These are phyloP conservation scores for Fabriciana adippe DNA, from an alignment of 2,888 invertebrate species.

Conservation along the genomic window DNA sequence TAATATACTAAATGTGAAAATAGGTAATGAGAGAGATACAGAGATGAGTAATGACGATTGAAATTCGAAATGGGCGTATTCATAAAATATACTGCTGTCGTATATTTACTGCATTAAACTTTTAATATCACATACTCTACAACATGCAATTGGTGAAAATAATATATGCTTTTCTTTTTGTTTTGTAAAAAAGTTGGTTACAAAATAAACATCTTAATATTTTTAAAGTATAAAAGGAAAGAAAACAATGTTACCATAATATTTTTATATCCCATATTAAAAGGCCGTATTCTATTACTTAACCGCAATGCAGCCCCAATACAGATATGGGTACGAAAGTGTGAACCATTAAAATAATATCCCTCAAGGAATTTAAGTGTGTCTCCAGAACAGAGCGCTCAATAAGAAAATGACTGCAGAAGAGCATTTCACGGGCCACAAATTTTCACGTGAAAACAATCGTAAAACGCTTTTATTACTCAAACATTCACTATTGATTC, in stretches of 20 bases:
- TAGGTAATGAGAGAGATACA: too few relatives aligned
- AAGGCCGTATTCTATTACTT: conserved; percentile 21
- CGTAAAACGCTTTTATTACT: conserved; percentile 80
- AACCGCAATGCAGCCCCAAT: conserved; percentile 24
- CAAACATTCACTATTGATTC: conserved; percentile 81
- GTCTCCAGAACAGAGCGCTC: conserved; percentile 59
- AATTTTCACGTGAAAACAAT: conserved; percentile 80
- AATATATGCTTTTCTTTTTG: too few relatives aligned
- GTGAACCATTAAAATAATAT: conserved; percentile 47
- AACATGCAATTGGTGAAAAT: too few relatives aligned
- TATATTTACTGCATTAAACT: too few relatives aligned
- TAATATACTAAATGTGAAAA: too few relatives aligned
- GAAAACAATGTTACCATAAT: background rate
- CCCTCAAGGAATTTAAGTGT: conserved; percentile 61
- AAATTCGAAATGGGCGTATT: too few relatives aligned
- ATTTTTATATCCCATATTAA: background rate
- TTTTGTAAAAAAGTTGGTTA: too few relatives aligned
- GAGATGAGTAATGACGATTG: too few relatives aligned
- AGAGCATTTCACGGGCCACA: conserved; percentile 78
- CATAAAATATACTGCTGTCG: too few relatives aligned
- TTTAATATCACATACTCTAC: too few relatives aligned
- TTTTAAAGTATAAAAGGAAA: background rate
- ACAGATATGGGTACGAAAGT: conserved; percentile 26
- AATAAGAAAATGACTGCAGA: conserved; percentile 69
- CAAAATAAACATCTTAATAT: too few relatives aligned